phyloP scores from a whole-genome alignment of 2,797 vertebrate genomes.

The Nannoperca obscura region DNA sequence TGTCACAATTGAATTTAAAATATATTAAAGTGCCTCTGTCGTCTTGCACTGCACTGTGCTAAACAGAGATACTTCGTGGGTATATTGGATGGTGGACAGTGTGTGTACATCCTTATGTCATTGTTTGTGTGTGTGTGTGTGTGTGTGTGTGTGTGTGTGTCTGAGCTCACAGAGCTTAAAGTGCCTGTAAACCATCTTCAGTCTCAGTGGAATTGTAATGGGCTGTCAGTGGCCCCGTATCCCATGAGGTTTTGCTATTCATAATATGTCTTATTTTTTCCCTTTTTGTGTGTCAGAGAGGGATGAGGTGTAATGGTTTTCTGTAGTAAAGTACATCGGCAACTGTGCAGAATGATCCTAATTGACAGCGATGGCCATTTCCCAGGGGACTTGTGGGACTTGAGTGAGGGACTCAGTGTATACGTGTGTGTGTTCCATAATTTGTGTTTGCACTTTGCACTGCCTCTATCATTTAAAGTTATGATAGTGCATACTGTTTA shows the following conservation, averaged over 20 bases:
- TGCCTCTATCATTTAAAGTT: constrained; percentile 28
- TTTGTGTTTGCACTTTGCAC: constrained; percentile 42
- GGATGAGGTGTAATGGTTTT: constrained; percentile 51
- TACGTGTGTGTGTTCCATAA: constrained; percentile 15
- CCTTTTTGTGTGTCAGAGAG: constrained; percentile 38
- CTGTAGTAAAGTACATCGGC: constrained; percentile 51
- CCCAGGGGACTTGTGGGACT: constrained; percentile 29
- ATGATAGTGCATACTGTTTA: not conserved
- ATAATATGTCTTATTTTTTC: constrained; percentile 46
- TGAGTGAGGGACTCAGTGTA: not conserved
- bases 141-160: not conserved
- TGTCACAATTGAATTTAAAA: constrained; percentile 67
- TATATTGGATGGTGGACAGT: constrained; percentile 37
- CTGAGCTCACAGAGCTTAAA: constrained; percentile 46
- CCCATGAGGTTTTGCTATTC: constrained; percentile 70
- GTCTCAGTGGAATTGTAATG: constrained; percentile 75
- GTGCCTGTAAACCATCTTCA: constrained; percentile 71
- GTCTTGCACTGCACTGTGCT: constrained; percentile 36
- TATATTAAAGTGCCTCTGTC: constrained; percentile 70
- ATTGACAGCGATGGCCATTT: constrained; percentile 72
- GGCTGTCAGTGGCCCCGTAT: constrained; percentile 66
- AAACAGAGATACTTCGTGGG: constrained; percentile 47
- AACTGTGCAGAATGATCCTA: constrained; percentile 68
- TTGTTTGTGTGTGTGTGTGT: not conserved
- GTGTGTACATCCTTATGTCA: not conserved